A percentile compares a stretch with the other conserved stretches of the same genome.
phyloP scores from a whole-genome alignment of 1,140 invertebrate species.

The Penaeus indicus region DNA sequence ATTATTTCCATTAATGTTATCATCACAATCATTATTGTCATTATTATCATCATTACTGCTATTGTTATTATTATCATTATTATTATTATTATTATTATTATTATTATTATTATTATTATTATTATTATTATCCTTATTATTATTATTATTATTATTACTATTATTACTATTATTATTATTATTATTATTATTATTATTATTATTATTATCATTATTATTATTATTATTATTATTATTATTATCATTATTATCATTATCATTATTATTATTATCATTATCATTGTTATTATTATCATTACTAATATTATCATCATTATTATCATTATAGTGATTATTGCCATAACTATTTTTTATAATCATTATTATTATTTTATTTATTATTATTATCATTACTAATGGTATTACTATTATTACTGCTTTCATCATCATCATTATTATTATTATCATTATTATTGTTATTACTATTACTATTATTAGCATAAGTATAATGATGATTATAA shows the following conservation, averaged over 20 bases:
- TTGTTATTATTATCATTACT: too few species aligned
- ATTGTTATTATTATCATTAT: slow-evolving; percentile 13
- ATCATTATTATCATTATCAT: slow-evolving; percentile 12
- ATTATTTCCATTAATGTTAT: neutral
- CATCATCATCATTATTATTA: neutral
- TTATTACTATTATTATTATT: too few species aligned
- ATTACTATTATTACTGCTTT: neutral
- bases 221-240: slow-evolving; percentile 5
- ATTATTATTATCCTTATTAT: too few species aligned
- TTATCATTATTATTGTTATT: slow-evolving; percentile 3
- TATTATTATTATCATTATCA: slow-evolving; percentile 5
- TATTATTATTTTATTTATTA: neutral
- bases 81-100: slow-evolving; percentile 14
- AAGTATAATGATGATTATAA: too few species aligned
- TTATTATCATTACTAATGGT: neutral
- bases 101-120: slow-evolving; percentile 14
- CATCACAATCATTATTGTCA: neutral
- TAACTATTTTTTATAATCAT: too few species aligned
- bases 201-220: slow-evolving; percentile 13
- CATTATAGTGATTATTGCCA: neutral
- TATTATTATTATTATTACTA: slow-evolving; percentile 13
- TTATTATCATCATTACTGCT: neutral
- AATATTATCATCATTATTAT: slow-evolving; percentile 5
- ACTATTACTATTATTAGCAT: too few species aligned
- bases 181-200: slow-evolving; percentile 14